phyloP scores from a whole-genome alignment of 2,113 vertebrate genomes.

The Melanerpes formicivorus region DNA sequence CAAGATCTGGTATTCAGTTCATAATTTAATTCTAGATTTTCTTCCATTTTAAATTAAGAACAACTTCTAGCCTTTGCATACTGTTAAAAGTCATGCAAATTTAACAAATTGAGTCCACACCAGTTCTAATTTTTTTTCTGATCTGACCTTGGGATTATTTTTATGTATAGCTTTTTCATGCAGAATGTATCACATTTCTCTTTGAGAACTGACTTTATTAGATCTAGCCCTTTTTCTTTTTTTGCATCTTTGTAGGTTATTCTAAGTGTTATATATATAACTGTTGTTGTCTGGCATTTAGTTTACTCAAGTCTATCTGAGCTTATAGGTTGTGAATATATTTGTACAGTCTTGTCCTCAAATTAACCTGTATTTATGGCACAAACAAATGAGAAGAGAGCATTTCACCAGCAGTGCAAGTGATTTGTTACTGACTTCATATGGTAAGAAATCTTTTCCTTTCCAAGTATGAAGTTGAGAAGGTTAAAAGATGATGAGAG shows the following conservation, averaged over 20 bases:
- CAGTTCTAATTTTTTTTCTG: background rate
- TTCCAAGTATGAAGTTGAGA: background rate
- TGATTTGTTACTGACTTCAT: background rate
- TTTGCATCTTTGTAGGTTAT: background rate
- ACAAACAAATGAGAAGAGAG: background rate
- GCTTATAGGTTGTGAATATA: background rate
- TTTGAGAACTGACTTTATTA: background rate
- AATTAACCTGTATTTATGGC: background rate
- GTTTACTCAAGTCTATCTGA: background rate
- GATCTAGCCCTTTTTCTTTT: background rate
- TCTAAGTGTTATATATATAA: background rate
- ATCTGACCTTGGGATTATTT: background rate
- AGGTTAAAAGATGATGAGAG: background rate
- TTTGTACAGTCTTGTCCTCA: background rate
- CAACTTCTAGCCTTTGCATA: background rate
- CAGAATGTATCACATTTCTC: background rate
- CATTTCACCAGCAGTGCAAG: background rate
- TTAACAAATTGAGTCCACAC: background rate
- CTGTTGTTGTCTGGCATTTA: background rate
- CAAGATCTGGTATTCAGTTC: background rate
- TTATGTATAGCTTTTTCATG: background rate
- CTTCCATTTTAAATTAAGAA: background rate
- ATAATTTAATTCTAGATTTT: background rate
- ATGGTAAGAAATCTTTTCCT: background rate
- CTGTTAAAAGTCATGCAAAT: background rate